These are phyloP conservation scores for Megaleporinus macrocephalus DNA, from an alignment of 2,113 vertebrate genomes.

Conservation along the genomic window DNA sequence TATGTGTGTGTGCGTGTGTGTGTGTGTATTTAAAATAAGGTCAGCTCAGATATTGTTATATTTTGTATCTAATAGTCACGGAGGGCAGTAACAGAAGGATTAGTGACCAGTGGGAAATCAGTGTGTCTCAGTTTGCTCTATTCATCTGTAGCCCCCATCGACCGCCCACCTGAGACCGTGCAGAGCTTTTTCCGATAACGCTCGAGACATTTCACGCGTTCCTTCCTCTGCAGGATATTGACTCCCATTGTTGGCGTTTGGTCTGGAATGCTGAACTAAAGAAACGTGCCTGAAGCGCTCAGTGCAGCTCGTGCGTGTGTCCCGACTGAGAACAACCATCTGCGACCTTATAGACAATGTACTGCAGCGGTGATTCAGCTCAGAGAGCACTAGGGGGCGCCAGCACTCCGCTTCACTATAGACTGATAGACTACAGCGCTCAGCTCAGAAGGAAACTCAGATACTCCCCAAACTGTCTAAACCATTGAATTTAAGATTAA, in stretches of 20 bases:
- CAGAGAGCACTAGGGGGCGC: conserved; percentile 41
- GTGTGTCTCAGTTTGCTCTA: not conserved
- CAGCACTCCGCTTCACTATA: not conserved
- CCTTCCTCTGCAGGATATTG: not conserved
- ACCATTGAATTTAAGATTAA: too few relatives aligned
- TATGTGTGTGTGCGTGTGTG: too few relatives aligned
- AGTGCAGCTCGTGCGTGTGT: not conserved
- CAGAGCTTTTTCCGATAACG: not conserved
- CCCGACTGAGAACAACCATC: not conserved
- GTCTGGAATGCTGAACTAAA: not conserved
- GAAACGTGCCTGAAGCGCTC: not conserved
- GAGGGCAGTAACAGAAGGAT: too few relatives aligned
- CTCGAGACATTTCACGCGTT: not conserved
- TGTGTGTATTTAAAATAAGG: too few relatives aligned
- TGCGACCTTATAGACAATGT: not conserved
- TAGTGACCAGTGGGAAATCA: not conserved
- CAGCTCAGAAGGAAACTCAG: too few relatives aligned
- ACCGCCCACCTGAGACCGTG: not conserved
- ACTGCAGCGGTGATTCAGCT: too few relatives aligned
- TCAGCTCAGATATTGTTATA: too few relatives aligned
- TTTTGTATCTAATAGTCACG: too few relatives aligned
- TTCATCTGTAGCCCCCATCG: too few relatives aligned
- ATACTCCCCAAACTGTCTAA: too few relatives aligned
- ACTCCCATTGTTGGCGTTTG: not conserved
- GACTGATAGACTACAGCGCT: not conserved